Evolutionary conservation across 2,888 invertebrate species (phyloP).

Genomic region (Nowickia ferox): DNA sequence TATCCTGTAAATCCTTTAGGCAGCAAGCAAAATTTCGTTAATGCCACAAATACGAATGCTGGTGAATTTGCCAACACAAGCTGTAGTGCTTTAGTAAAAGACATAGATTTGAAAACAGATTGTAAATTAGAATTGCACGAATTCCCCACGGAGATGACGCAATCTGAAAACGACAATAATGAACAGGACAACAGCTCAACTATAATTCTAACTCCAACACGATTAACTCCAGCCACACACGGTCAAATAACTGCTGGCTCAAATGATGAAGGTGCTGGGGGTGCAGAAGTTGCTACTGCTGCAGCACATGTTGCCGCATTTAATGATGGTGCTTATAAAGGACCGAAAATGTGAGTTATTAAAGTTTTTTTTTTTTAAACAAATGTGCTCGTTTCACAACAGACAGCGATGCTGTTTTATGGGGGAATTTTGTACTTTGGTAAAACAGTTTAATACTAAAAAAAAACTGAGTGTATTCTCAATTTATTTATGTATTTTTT

Average conservation of each 20-base stretch:
- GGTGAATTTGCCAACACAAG: slow-evolving; percentile 27
- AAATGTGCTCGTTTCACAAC: background rate
- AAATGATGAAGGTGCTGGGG: slow-evolving; percentile 18
- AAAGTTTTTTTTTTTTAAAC: background rate
- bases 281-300: slow-evolving; percentile 35
- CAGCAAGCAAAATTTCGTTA: slow-evolving; percentile 43
- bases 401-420: background rate
- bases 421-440: background rate
- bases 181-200: slow-evolving; percentile 79
- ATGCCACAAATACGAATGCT: slow-evolving; percentile 44
- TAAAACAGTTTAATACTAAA: no score
- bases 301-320: slow-evolving; percentile 5
- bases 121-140: slow-evolving; percentile 80
- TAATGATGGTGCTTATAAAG: slow-evolving; percentile 76
- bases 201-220: slow-evolving; percentile 81
- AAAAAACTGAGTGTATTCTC: no score
- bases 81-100: slow-evolving; percentile 29
- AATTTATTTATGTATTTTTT: no score
- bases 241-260: slow-evolving; percentile 68
- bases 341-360: slow-evolving; percentile 80
- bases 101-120: slow-evolving; percentile 73
- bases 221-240: slow-evolving; percentile 77
- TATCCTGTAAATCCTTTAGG: slow-evolving; percentile 59
- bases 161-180: slow-evolving; percentile 68
- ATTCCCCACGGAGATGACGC: slow-evolving; percentile 76